Percentiles rank a stretch among this genome's conserved stretches.
Evolutionary conservation across 2,113 vertebrate species (phyloP).

Genomic region (Apus apus): DNA sequence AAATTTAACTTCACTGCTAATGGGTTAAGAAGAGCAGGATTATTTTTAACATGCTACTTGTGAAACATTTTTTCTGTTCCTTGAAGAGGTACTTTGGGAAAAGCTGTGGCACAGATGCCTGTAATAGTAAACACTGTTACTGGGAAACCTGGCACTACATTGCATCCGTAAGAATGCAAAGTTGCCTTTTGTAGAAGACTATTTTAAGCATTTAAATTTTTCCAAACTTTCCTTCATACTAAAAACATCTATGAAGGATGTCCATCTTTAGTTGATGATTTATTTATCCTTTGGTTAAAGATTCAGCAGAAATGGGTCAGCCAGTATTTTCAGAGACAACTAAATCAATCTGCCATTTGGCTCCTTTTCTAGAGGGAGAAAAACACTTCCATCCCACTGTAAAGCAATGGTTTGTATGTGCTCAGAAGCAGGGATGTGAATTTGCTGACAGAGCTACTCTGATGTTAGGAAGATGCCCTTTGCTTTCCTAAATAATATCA

Average conservation of each 20-base stretch:
- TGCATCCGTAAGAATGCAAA: background rate
- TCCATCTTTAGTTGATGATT: background rate
- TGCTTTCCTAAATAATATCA: background rate
- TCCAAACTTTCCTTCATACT: background rate
- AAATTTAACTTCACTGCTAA: background rate
- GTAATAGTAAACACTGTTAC: background rate
- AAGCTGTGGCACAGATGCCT: background rate
- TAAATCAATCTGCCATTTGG: background rate
- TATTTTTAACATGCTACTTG: background rate
- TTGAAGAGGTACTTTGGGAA: background rate
- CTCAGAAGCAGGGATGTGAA: background rate
- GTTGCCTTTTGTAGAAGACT: background rate
- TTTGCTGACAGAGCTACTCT: background rate
- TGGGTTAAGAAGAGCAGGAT: background rate
- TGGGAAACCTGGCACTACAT: background rate
- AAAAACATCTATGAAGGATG: background rate
- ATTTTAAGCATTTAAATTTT: background rate
- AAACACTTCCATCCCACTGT: background rate
- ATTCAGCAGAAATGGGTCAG: background rate
- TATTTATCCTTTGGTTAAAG: constrained; percentile 25
- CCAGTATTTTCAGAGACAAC: background rate
- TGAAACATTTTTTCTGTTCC: background rate
- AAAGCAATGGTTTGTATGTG: background rate
- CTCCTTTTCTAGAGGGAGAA: constrained; percentile 7
- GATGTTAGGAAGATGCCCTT: background rate